Base-by-base conservation (phyloP, 2,888 invertebrate genomes). In the Apantesis nais region DNA sequence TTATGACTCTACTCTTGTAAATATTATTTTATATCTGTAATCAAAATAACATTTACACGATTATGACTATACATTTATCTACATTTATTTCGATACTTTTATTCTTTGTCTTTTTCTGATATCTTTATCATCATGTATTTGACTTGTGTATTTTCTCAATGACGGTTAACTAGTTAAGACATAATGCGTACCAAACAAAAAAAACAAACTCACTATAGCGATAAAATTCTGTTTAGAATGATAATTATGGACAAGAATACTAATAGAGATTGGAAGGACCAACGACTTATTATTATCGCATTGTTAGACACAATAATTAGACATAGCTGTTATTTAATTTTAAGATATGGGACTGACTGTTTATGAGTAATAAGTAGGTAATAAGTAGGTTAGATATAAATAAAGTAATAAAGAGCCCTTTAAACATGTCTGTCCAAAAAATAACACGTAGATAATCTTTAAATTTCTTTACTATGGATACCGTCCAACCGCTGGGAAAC, bases 401-500 rank as follows among this genome's bases (percentile, higher is more conserved):
- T 66, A 55, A 55, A 58, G 58, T 29, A 31, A 34, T 52, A 55
- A 14, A 55, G 25, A 25, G n/a, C 12, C 25, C 25, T 25, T 55
- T 55, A 55, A 25, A 25, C 25, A 12, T 55, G 14, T 25, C 39
- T 19, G 58, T 39, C 29, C 25, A 39, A 66, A 31, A 67, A 37
- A 60, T 52, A 22, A 31, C 48, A 67, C 61, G 34, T 34, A 34
- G 34, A 62, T 55, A 37, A 22, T 55, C n/a, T 41, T 34, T 44
- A 39, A 29, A 60, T 52, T n/a, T 41, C 34, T 48, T 61, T 60
- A 61, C 52, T 66, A 62, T 62, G 66, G 48, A 70, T 34, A 52
- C 52, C 62, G 62, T 66, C 66, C 52, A 61, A 52, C 37, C 66
- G 52, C 66, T 66, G 65, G 44, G 7, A 52, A 73, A 73, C 41